Evolutionary conservation across 2,888 invertebrate genomes (phyloP).

Genomic region (Pyrrhia umbra): DNA sequence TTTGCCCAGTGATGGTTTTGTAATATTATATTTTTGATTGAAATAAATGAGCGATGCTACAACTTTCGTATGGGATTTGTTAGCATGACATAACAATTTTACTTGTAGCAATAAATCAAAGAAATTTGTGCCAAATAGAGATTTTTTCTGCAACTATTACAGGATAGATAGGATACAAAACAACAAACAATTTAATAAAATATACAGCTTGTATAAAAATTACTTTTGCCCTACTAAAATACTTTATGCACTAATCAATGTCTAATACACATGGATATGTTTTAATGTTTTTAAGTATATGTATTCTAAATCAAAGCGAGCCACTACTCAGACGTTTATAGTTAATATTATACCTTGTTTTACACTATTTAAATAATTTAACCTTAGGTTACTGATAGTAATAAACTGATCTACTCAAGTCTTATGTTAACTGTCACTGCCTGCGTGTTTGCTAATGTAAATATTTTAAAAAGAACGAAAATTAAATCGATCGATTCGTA

Average conservation of each 20-base stretch:
- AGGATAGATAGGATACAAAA: background rate
- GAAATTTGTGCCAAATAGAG: constrained; percentile 24
- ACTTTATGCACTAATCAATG: background rate
- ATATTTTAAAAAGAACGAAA: constrained; percentile 58
- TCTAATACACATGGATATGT: background rate
- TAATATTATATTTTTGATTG: background rate
- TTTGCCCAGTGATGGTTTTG: constrained; percentile 4
- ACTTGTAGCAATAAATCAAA: background rate
- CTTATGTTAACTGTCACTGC: constrained; percentile 68
- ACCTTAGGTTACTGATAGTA: constrained; percentile 41
- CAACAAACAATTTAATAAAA: background rate
- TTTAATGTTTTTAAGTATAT: background rate
- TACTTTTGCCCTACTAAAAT: background rate
- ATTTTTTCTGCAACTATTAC: background rate
- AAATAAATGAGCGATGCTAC: background rate
- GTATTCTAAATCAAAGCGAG: constrained; percentile 5
- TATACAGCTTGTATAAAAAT: background rate
- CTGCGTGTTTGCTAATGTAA: constrained; percentile 63
- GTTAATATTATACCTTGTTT: constrained; percentile 20
- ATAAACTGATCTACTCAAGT: constrained; percentile 44
- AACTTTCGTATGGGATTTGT: background rate
- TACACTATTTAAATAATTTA: constrained; percentile 34
- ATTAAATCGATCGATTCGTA: constrained; percentile 48
- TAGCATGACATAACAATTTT: background rate
- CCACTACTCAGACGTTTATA: constrained; percentile 8